These are phyloP conservation scores for Andrena haemorrhoa DNA, from an alignment of 2,888 invertebrate genomes.

Conservation along the genomic window DNA sequence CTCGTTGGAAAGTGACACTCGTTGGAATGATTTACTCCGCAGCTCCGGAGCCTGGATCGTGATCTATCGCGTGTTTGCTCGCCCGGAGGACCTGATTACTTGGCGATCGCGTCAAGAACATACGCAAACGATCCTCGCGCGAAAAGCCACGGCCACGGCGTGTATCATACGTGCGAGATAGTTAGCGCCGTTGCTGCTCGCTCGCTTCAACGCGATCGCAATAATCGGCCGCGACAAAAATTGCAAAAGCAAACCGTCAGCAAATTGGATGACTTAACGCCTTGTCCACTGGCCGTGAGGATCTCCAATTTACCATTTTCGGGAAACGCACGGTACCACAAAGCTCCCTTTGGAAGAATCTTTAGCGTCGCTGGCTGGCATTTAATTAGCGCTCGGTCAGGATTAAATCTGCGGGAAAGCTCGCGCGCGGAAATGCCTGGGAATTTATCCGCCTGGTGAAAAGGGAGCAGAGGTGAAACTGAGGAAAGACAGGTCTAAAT, in stretches of 20 bases:
- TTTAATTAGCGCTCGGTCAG: too few relatives aligned
- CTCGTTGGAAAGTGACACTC: background rate
- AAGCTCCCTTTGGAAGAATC: too few relatives aligned
- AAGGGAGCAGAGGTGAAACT: too few relatives aligned
- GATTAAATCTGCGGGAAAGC: too few relatives aligned
- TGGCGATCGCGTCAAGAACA: conserved; percentile 9
- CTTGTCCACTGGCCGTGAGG: background rate
- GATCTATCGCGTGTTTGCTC: too few relatives aligned
- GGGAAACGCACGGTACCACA: background rate
- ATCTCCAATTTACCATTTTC: background rate
- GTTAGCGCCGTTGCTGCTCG: background rate
- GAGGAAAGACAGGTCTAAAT: too few relatives aligned
- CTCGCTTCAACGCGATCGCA: background rate
- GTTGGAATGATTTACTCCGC: too few relatives aligned
- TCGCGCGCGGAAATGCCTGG: too few relatives aligned
- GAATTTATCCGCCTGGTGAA: too few relatives aligned
- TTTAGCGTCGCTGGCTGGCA: too few relatives aligned
- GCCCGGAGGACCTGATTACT: background rate
- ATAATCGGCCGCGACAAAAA: background rate
- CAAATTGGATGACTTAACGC: conserved; percentile 5
- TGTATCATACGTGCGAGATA: background rate
- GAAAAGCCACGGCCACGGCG: background rate
- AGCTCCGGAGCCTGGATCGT: too few relatives aligned
- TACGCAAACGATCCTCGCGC: background rate
- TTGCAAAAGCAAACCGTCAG: background rate